These are phyloP conservation scores for Agrotis puta DNA, from an alignment of 2,888 invertebrate species.

Conservation along the genomic window DNA sequence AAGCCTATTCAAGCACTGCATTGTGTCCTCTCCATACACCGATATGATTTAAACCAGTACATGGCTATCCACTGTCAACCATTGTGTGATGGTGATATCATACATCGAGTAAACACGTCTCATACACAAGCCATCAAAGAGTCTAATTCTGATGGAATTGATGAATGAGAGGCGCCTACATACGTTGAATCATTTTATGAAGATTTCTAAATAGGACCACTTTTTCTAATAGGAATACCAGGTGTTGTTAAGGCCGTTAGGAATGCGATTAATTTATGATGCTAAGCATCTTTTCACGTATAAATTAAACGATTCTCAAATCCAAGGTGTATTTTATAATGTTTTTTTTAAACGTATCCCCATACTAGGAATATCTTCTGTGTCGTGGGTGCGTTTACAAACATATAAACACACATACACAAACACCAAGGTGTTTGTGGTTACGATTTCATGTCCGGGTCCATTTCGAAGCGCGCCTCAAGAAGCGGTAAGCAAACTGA, in stretches of 20 bases:
- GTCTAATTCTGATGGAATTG: conserved; percentile 37
- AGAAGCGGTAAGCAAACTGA: no score
- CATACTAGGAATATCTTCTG: no score
- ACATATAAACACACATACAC: no score
- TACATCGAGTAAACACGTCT: conserved; percentile 27
- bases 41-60: conserved; percentile 54
- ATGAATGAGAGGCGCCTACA: conserved; percentile 16
- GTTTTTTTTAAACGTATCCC: no score
- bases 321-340: background rate
- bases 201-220: conserved; percentile 19
- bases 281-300: background rate
- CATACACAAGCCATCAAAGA: conserved; percentile 17
- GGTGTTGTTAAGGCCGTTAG: conserved; percentile 7
- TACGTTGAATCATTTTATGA: conserved; percentile 24
- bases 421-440: no score
- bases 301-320: background rate
- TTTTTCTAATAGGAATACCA: no score
- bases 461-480: no score
- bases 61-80: conserved; percentile 22
- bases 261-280: background rate
- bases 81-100: conserved; percentile 58
- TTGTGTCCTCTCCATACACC: conserved; percentile 37
- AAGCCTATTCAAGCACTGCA: conserved; percentile 33
- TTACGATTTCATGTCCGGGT: no score
- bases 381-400: no score